These are phyloP conservation scores for Artemia franciscana DNA, from an alignment of 1,140 invertebrate genomes.

Conservation along the genomic window DNA sequence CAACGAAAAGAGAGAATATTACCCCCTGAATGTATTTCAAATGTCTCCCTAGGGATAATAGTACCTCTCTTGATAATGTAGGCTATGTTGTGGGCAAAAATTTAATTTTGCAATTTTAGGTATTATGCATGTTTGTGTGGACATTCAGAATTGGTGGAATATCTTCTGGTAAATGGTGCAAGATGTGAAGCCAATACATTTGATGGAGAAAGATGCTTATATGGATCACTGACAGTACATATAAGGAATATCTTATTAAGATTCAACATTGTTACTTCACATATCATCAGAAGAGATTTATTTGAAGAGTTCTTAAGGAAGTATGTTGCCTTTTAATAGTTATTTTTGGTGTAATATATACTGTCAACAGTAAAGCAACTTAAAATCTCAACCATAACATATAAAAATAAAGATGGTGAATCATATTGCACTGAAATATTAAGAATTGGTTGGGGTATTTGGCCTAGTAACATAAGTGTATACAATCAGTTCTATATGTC, in stretches of 20 bases:
- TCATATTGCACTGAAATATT: too few relatives aligned
- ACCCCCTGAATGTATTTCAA: background rate
- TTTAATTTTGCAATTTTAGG: constrained; percentile 16
- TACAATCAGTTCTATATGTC: too few relatives aligned
- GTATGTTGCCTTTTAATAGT: constrained; percentile 14
- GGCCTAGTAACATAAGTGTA: too few relatives aligned
- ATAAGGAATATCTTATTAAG: constrained; percentile 24
- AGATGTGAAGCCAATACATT: constrained; percentile 32
- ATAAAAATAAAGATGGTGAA: too few relatives aligned
- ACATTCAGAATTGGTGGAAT: constrained; percentile 26
- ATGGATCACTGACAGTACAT: constrained; percentile 28
- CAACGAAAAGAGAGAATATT: background rate
- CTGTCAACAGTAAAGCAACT: background rate
- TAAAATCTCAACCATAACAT: too few relatives aligned
- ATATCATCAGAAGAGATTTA: constrained; percentile 23
- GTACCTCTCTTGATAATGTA: too few relatives aligned
- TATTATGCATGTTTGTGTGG: constrained; percentile 33
- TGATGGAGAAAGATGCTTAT: constrained; percentile 32
- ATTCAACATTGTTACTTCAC: constrained; percentile 25
- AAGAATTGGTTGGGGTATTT: too few relatives aligned
- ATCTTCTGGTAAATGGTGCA: constrained; percentile 27
- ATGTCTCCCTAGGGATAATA: too few relatives aligned
- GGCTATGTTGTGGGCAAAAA: constrained; percentile 2
- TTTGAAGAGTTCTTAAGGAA: constrained; percentile 29
- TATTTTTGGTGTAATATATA: background rate